phyloP scores from a whole-genome alignment of 2,113 vertebrate genomes.

The Syngnathus scovelli region DNA sequence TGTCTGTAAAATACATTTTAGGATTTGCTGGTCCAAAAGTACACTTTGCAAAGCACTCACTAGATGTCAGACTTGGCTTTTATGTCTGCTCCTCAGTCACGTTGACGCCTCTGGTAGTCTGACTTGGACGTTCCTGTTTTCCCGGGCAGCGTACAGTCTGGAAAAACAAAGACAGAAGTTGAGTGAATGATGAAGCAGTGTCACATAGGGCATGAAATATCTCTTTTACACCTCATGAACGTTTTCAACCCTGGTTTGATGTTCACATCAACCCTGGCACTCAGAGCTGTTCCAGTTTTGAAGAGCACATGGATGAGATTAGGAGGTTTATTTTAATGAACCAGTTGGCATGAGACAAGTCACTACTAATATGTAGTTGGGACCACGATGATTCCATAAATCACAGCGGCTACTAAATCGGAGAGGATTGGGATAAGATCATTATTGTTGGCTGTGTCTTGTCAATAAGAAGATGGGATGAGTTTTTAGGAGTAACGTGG shows the following conservation, averaged over 20 bases:
- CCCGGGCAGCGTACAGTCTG: slow-evolving; percentile 1
- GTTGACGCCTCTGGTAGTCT: not conserved
- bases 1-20: not conserved
- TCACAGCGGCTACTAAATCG: not conserved
- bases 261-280: slow-evolving; percentile 28
- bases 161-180: slow-evolving; percentile 23
- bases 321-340: slow-evolving; percentile 51
- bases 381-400: not conserved
- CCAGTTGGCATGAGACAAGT: slow-evolving; percentile 3
- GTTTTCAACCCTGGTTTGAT: slow-evolving; percentile 23
- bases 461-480: not conserved
- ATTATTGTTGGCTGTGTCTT: no score
- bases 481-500: not conserved
- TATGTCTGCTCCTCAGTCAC: not conserved
- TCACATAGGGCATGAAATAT: slow-evolving; percentile 16
- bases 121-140: slow-evolving; percentile 9
- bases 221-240: slow-evolving; percentile 24
- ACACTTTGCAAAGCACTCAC: slow-evolving; percentile 20
- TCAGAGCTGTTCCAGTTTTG: slow-evolving; percentile 29
- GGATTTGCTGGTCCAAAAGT: not conserved
- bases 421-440: not conserved
- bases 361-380: slow-evolving; percentile 21
- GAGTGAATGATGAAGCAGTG: slow-evolving; percentile 30
- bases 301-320: slow-evolving; percentile 25
- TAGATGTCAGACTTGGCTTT: slow-evolving; percentile 43